phyloP scores from a whole-genome alignment of 1,140 invertebrate species.

The Chelonus insularis region DNA sequence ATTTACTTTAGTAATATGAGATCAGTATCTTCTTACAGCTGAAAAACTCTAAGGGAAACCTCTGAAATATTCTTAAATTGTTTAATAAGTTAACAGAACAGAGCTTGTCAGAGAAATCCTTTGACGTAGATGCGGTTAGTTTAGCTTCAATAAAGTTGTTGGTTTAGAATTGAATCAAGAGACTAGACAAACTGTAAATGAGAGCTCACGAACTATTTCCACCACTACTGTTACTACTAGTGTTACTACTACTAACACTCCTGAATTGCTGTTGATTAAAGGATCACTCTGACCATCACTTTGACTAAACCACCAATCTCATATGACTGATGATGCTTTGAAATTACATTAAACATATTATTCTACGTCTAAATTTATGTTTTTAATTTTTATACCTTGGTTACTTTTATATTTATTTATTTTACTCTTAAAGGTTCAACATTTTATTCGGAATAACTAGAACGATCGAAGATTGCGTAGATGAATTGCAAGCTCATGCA shows the following conservation, averaged over 20 bases:
- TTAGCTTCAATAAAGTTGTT: not conserved
- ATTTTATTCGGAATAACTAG: not conserved
- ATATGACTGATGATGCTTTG: not conserved
- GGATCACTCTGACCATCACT: not conserved
- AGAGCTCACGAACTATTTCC: not conserved
- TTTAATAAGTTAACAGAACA: not conserved
- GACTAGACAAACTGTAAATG: not conserved
- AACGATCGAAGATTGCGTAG: constrained; percentile 17
- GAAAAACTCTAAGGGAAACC: too few species aligned
- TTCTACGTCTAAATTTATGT: not conserved
- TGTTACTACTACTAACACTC: not conserved
- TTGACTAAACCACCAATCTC: constrained; percentile 1
- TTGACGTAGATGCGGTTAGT: constrained; percentile 10
- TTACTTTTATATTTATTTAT: too few species aligned
- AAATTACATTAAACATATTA: not conserved
- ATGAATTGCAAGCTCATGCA: constrained; percentile 1
- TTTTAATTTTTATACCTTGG: not conserved
- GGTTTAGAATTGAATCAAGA: constrained; percentile 25
- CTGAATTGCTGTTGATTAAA: constrained; percentile 23
- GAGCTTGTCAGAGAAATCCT: constrained; percentile 6
- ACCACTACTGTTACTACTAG: too few species aligned
- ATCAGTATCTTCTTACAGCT: too few species aligned
- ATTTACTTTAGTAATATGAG: too few species aligned
- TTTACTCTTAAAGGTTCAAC: too few species aligned
- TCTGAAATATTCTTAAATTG: not conserved